Evolutionary conservation across 2,888 invertebrate genomes (phyloP), one percentile per base, ranked within the genome.

Genomic region (Sarcophaga carnaria): DNA sequence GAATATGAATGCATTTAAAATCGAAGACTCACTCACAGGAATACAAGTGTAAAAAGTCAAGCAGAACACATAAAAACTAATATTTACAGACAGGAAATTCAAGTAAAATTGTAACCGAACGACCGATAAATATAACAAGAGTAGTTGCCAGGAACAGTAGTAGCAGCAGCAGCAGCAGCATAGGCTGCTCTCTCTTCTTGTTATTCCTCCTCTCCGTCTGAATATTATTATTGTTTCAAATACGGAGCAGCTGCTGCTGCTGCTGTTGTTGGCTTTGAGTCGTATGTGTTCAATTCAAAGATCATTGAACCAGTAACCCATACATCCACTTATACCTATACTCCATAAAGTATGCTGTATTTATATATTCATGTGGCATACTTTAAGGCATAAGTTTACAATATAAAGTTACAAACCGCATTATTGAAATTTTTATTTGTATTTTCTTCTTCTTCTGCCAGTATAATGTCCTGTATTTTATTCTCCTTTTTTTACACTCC

Each of bases 221-320:
- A 12, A 80, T 80, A 45, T 76, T 75, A 5, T 17, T 63, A 67
- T 72, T 69, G 37, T 66, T 60, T 27, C n/a, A 49, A 49, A 49
- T 49, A 14, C 14, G 12, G 14, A 49, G 49, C 49, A 49, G 54
- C 17, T 72, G 67, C 49, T 12, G 47, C 67, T 69, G 71, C 72
- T 72, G 67, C 63, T 59, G 22, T 22, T 22, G 75, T 82, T 86
- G 76, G 75, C 76, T 70, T 54, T 54, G 17, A 14, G 54, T 54
- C 14, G 14, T 71, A 71, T 72, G 78, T 84, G 67, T 82, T 82
- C 75, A 75, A 82, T 82, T 54, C 17, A 79, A 66, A 71, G 87
- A 84, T 84, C 87, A 76, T 84, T 87, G 87, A 87, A 87, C 87
- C 72, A 84, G 76, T 84, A 87, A 87, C 84, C 87, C 79, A 64